A percentile compares a stretch with the other conserved stretches of the same genome.
phyloP scores from a whole-genome alignment of 2,888 invertebrate genomes.

The Mylabris sibirica region DNA sequence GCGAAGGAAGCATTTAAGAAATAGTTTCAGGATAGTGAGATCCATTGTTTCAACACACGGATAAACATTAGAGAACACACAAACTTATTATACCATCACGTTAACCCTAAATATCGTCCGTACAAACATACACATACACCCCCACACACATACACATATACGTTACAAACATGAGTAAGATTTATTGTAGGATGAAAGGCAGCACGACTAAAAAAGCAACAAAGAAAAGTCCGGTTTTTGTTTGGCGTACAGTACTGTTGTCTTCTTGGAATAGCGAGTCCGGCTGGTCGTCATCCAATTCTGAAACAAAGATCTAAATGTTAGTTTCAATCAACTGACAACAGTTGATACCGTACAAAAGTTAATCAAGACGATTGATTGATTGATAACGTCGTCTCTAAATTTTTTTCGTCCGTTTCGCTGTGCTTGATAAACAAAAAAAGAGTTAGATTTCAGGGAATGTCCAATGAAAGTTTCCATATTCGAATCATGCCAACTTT shows the following conservation, averaged over 20 bases:
- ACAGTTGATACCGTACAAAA: not conserved
- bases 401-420: not conserved
- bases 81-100: slow-evolving; percentile 32
- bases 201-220: slow-evolving; percentile 46
- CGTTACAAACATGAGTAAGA: slow-evolving; percentile 40
- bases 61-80: slow-evolving; percentile 25
- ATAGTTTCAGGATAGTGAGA: slow-evolving; percentile 40
- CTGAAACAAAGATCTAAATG: slow-evolving; percentile 42
- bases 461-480: not conserved
- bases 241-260: slow-evolving; percentile 41
- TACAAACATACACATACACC: slow-evolving; percentile 8
- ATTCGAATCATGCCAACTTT: not conserved
- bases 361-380: not conserved
- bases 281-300: slow-evolving; percentile 51
- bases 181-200: slow-evolving; percentile 53
- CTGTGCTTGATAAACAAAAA: not conserved
- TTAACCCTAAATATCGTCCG: slow-evolving; percentile 34
- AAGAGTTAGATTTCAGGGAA: not conserved
- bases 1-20: slow-evolving; percentile 52
- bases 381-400: not conserved
- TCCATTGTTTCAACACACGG: slow-evolving; percentile 38
- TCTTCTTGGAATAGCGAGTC: slow-evolving; percentile 52
- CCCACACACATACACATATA: slow-evolving; percentile 19
- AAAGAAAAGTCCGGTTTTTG: slow-evolving; percentile 42
- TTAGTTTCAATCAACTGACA: slow-evolving; percentile 26